Conservation (phyloP, 1,140 invertebrate species). For the Tribolium castaneum region DNA sequence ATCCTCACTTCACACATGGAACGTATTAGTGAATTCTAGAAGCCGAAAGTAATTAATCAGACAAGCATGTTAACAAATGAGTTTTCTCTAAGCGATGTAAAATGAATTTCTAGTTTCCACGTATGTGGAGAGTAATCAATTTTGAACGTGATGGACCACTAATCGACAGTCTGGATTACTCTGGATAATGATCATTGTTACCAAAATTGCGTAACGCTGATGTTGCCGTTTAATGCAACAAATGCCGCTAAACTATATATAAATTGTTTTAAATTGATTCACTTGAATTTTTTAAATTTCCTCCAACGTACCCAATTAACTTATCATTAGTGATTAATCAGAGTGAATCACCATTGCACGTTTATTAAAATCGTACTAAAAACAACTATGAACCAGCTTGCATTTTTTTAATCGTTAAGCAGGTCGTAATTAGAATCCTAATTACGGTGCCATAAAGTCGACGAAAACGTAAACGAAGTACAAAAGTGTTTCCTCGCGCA, state of each 20-base stretch:
- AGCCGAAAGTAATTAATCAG: conserved; percentile 44
- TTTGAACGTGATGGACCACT: conserved; percentile 16
- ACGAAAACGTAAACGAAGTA: background rate
- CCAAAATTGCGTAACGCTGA: background rate
- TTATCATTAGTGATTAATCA: too few relatives aligned
- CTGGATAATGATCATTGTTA: conserved; percentile 28
- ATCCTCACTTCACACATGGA: conserved; percentile 37
- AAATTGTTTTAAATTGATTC: background rate
- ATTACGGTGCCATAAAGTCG: background rate
- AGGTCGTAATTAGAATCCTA: too few relatives aligned
- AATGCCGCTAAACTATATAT: background rate
- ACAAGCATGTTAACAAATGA: conserved; percentile 47
- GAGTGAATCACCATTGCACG: too few relatives aligned
- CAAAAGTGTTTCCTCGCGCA: background rate
- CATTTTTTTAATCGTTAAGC: too few relatives aligned
- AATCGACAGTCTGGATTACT: conserved; percentile 13
- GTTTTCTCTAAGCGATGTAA: conserved; percentile 42
- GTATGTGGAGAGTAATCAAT: conserved; percentile 32
- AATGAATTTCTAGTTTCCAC: conserved; percentile 39
- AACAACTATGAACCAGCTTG: too few relatives aligned
- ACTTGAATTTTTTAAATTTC: too few relatives aligned
- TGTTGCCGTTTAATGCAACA: background rate
- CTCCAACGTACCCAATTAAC: too few relatives aligned
- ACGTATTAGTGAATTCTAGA: conserved; percentile 38
- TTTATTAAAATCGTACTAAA: too few relatives aligned